Evolutionary conservation across 2,888 invertebrate genomes (phyloP), one percentile per base, ranked within the genome.

Genomic region (Atrina japonica): DNA sequence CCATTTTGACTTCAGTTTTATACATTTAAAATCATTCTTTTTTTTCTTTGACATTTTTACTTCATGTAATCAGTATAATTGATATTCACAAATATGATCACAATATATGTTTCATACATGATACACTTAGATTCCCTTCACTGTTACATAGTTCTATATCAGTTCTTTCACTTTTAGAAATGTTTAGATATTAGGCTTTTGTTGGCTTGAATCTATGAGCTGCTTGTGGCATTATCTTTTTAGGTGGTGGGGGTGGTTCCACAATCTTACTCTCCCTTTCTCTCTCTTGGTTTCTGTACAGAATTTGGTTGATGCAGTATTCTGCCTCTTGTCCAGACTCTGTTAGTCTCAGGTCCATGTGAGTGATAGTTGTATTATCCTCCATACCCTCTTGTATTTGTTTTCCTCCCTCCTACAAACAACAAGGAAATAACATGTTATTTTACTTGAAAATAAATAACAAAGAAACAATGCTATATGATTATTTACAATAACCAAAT

Each of bases 321-420:
- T 91, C 90, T 0, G 89, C 85, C 75, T 91, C 91, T 70, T 90
- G 89, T 2, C 90, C 90, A 64, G 89, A 89, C 45, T 91, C 90
- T 1, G 91, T 91, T 60, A 91, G 85, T 30, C 90, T 78, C 30
- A 91, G 84, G 76, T 91, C 91, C 83, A 91, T 86, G 55, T 83
- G 72, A 5, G 86, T 86, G 40, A 91, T 84, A 18, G 86, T 87
- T 0, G 81, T 80, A 77, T 91, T 91, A 65, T 88, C 86, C 63
- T 88, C 89, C 89, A 91, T 89, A 0, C 89, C 88, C 70, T 91
- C 90, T 72, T 89, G 89, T n/a, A 91, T 75, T 73, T 88, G 88
- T 74, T 90, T 90, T 5, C 91, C 91, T 40, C 90, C 90, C 78
- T 91, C 91, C 89, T 90, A 72, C n/a, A 81, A 71, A 18, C n/a